Base-by-base conservation (phyloP, 2,113 vertebrate species). In the Pterocles gutturalis region DNA sequence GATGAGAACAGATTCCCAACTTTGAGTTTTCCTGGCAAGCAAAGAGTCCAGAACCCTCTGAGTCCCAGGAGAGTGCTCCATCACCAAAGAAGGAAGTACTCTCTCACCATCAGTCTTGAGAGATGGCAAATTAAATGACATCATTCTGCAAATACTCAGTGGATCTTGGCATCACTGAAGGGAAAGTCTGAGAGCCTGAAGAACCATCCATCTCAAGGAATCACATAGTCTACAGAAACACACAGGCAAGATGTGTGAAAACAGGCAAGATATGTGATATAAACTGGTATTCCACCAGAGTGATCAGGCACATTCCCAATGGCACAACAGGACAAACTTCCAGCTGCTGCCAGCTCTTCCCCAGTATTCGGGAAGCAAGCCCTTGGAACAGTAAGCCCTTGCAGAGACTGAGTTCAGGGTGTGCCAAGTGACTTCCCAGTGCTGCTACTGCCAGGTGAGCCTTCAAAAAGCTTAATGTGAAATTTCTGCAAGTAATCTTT, bases 101-200 rank as follows among this genome's bases (percentile, higher is more conserved):
- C 55, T 73, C 24, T 94, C 54, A 90, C 79, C 54, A 60, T 43
- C 33, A 29, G 61, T 76, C 76, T 88, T 57, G 17, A 90, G 46
- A 85, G 66, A 80, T 48, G 61, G 83, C 71, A 96, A 92, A 90
- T 64, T 43, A 64, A 67, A 92, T 90, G 7, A 96, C 79, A 83
- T 79, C 57, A 94, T 69, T 83, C 86, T 77, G 80, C 66, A 92
- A 97, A 88, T 43, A 87, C 73, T 90, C 78, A 43, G 83, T 69
- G 66, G 75, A 94, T 94, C 80, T 88, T 96, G 91, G 91, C 89
- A 94, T 77, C 33, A 26, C 34, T 41, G 86, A 90, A 88, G 76
- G 83, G 71, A 83, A 94, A 88, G 62, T 90, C 71, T 95, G 93
- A 86, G 83, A 88, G 34, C 76, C 10, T 57, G 58, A 80, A 83